These are phyloP conservation scores for Meles meles DNA, from an alignment of 2,113 vertebrate species.

Conservation along the genomic window DNA sequence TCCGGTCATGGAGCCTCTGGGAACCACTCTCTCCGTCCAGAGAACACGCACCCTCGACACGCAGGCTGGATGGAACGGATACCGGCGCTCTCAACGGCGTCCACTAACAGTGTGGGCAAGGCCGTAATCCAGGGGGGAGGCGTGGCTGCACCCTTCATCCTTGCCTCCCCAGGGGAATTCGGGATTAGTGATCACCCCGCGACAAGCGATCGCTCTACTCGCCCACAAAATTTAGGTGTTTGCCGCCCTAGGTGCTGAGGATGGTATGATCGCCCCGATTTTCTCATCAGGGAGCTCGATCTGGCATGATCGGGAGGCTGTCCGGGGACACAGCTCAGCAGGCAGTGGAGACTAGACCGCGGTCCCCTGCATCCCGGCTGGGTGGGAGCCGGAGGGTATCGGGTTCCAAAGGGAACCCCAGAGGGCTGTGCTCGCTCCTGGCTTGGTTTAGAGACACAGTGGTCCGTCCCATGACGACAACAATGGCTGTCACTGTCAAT, in stretches of 20 bases:
- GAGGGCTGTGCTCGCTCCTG: rapidly evolving
- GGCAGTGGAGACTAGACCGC: background rate
- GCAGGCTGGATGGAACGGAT: rapidly evolving
- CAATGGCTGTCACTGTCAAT: rapidly evolving
- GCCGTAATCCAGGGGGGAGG: rapidly evolving
- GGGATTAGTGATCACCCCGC: background rate
- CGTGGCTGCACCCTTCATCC: rapidly evolving
- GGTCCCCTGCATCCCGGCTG: background rate
- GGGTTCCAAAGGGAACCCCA: background rate
- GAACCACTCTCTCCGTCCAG: rapidly evolving
- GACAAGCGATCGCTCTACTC: background rate
- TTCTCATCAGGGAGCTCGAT: background rate
- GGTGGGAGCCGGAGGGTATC: too few relatives aligned
- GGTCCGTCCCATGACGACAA: too few relatives aligned
- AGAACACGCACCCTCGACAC: background rate
- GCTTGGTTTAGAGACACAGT: background rate
- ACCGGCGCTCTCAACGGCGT: rapidly evolving
- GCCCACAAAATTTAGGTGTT: background rate
- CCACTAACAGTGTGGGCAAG: rapidly evolving
- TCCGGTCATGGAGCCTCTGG: rapidly evolving
- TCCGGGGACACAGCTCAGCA: background rate
- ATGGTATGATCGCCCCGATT: rapidly evolving
- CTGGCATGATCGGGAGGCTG: background rate
- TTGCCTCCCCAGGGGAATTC: rapidly evolving
- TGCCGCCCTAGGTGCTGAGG: background rate